Conservation (phyloP, 2,888 invertebrate species). For the Exocentrus adspersus region DNA sequence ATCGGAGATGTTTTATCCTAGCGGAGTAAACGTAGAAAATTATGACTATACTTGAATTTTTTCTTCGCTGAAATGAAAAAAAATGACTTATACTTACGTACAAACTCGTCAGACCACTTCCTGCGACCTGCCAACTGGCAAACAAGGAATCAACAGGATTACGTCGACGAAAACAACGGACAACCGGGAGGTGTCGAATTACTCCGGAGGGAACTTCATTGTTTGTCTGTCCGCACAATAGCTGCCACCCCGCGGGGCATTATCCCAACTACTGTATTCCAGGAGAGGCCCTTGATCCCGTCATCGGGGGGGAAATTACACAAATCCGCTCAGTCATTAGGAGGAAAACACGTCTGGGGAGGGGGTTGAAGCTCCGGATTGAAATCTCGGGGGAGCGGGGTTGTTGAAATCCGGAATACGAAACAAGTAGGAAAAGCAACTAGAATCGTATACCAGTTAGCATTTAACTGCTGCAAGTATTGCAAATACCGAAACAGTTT, state of each 20-base stretch:
- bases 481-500: too few species aligned
- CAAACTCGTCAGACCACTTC: too few species aligned
- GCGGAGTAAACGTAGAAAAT: too few species aligned
- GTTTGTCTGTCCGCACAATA: conserved; percentile 55
- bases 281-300: conserved; percentile 34
- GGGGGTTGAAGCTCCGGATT: conserved; percentile 28
- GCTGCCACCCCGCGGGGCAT: conserved; percentile 22
- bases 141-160: conserved; percentile 34
- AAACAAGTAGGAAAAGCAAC: background rate
- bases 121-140: conserved; percentile 40
- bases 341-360: conserved; percentile 33
- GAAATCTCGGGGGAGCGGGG: conserved; percentile 28
- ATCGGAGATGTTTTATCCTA: background rate
- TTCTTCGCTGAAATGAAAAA: too few species aligned
- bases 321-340: conserved; percentile 44
- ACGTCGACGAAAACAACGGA: conserved; percentile 35
- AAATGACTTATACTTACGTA: too few species aligned
- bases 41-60: too few species aligned
- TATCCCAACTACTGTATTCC: conserved; percentile 19
- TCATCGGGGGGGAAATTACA: conserved; percentile 39
- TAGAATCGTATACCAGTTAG: background rate
- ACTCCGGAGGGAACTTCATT: conserved; percentile 52
- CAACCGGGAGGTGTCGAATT: conserved; percentile 58
- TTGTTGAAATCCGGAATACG: conserved; percentile 32
- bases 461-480: too few species aligned